Base-by-base conservation (phyloP, 1,140 invertebrate species). In the Polypedilum pembai region DNA sequence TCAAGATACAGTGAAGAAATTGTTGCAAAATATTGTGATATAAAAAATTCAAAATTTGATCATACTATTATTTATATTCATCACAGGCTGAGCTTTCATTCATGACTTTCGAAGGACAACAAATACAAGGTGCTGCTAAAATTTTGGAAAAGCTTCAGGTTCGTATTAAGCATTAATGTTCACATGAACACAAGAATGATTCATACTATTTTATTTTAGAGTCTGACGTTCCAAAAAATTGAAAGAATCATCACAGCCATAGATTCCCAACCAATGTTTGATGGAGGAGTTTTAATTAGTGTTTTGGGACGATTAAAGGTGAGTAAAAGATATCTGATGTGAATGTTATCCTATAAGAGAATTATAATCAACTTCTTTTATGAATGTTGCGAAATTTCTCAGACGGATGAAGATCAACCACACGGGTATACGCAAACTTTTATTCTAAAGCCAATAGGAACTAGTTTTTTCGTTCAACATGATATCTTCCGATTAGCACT, bases 101-200 rank as follows among this genome's bases (percentile, higher is more conserved):
- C 79, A 96, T 98, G 94, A 94, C 94, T 24, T 98, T 97, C 84
- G 95, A 98, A 86, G 95, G 94, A 72, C 85, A 90, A 74, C 94
- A 95, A 85, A 86, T 95, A 77, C 93, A 96, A 86, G 95, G 95
- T 81, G 88, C 92, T 78, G 85, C 88, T 76, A 95, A 95, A 86
- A 97, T 98, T 79, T 92, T 96, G 89, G 94, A 96, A 85, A 97
- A 96, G 86, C 86, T 96, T 79, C 92, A 87, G 86, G 94, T 95
- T 33, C 5, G 24, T 33, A 33, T 33, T 33, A 83, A 90, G 91
- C 87, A n/a, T n/a, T n/a, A 78, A 75, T 24, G 12, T 75, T 17
- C 12, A 41, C 17, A 2, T 69, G 65, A 20, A 7, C 17, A 69
- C 4, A 56, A 73, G 41, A 33, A 5, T n/a, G 66, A 33, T 78